These are phyloP conservation scores for Caiman crocodilus DNA, from an alignment of 2,797 vertebrate genomes.

Conservation along the genomic window DNA sequence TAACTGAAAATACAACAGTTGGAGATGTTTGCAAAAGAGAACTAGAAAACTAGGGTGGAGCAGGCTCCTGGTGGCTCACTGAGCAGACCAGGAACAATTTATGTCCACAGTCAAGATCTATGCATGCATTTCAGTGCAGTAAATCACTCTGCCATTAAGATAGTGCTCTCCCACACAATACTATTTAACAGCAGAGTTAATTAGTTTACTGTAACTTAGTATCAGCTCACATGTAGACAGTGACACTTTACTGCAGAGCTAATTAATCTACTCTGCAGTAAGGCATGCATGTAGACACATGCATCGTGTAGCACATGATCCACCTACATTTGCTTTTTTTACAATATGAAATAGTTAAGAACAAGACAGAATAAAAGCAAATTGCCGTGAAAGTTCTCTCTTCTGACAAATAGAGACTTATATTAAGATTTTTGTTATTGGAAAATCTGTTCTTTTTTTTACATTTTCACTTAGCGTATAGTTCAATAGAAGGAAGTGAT, in stretches of 20 bases:
- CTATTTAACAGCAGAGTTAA: too few species aligned
- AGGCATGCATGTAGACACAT: not conserved
- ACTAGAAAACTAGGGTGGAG: not conserved
- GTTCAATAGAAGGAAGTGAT: too few species aligned
- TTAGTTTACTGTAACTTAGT: too few species aligned
- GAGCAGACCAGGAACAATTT: too few species aligned
- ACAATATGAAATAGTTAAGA: not conserved
- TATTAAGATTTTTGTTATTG: not conserved
- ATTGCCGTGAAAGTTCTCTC: not conserved
- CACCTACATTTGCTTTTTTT: not conserved
- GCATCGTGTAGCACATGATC: not conserved
- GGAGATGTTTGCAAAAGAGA: not conserved
- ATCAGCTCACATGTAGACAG: too few species aligned
- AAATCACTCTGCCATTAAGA: too few species aligned
- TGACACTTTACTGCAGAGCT: too few species aligned
- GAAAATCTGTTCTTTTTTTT: not conserved
- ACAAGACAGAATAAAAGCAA: not conserved
- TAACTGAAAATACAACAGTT: not conserved
- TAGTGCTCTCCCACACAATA: too few species aligned
- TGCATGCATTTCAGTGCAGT: too few species aligned
- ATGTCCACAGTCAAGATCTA: too few species aligned
- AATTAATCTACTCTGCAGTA: not conserved
- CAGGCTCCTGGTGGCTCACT: too few species aligned
- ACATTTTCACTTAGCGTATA: not conserved
- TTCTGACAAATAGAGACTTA: not conserved